Conservation (phyloP, 1,140 invertebrate genomes). For the Anoplophora glabripennis region DNA sequence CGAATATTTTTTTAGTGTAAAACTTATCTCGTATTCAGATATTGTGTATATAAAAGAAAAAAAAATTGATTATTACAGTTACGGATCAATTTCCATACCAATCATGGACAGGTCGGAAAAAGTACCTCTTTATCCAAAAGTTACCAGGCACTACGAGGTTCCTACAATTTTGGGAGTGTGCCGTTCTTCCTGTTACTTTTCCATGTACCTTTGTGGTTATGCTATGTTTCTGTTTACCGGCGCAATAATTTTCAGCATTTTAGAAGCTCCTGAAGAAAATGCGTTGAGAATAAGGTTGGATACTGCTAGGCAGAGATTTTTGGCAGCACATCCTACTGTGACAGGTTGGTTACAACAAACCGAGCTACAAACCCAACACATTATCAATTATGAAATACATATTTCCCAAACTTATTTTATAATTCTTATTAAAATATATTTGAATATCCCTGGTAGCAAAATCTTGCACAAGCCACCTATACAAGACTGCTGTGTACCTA, state of each 20-base stretch:
- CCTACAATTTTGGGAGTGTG: slow-evolving; percentile 26
- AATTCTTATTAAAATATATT: too few relatives aligned
- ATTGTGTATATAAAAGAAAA: too few relatives aligned
- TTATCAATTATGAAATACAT: too few relatives aligned
- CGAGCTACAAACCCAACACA: too few relatives aligned
- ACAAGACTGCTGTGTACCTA: too few relatives aligned
- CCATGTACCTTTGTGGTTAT: slow-evolving; percentile 63
- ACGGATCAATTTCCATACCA: neutral
- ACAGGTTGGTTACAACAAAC: slow-evolving; percentile 54
- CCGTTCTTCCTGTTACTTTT: slow-evolving; percentile 49
- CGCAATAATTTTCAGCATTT: slow-evolving; percentile 70
- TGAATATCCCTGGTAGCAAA: too few relatives aligned
- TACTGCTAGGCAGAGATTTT: slow-evolving; percentile 57
- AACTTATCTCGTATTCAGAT: too few relatives aligned
- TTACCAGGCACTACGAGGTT: slow-evolving; percentile 13
- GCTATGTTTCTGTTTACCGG: slow-evolving; percentile 70
- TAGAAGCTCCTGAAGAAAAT: slow-evolving; percentile 69
- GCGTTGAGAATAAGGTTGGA: slow-evolving; percentile 55
- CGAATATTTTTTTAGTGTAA: too few relatives aligned
- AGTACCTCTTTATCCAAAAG: too few relatives aligned
- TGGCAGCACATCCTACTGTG: slow-evolving; percentile 55
- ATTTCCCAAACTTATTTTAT: too few relatives aligned
- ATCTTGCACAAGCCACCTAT: too few relatives aligned
- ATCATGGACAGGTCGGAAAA: too few relatives aligned
- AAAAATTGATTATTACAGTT: neutral